Evolutionary conservation across 2,113 vertebrate species (phyloP), one percentile per base, ranked within the genome.

Genomic region (Mixornis gularis): DNA sequence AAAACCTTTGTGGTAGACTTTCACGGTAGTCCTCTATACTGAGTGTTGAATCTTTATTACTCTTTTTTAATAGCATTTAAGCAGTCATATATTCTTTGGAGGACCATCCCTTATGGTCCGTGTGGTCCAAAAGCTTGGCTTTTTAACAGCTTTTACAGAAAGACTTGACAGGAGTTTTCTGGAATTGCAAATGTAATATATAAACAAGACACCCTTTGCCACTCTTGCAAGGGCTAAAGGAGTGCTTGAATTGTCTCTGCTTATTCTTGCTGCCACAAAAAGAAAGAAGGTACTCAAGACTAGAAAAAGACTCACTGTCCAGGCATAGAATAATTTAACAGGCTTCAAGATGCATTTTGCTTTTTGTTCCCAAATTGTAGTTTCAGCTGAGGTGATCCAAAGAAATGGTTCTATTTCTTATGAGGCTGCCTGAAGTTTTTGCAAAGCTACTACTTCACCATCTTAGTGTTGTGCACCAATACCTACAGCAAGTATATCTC

Each of bases 71-170:
- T n/a, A 36, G 7, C 16, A 27, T 84, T 84, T 53, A 44, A 52
- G 5, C 9, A 65, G 7, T 48, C 30, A 48, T 43, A 44, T 58
- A n/a, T 71, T 83, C 25, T 40, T 38, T 59, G 20, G 10, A 83
- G 3, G 11, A 40, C 13, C 8, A 48, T 36, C 9, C 7, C 2
- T 87, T 7, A 22, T 46, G 46, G 46, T 46, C 46, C 46, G 21
- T 27, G 32, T 3, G 5, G 1, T 65, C 16, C 8, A 44, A 70
- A 74, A 62, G 1, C 13, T 26, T 76, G 3, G 1, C 1, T 68
- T 83, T 68, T 72, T 22, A 6, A 9, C 6, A 66, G 3, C 6
- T 81, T 76, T 82, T 76, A 52, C 10, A 43, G 24, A 59, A 74
- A 55, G 4, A 56, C 7, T 64, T 64, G 3, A 6, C 24, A 64